Evolutionary conservation across 2,113 vertebrate genomes (phyloP), one percentile per base, ranked within the genome.

Genomic region (Probosciger aterrimus): DNA sequence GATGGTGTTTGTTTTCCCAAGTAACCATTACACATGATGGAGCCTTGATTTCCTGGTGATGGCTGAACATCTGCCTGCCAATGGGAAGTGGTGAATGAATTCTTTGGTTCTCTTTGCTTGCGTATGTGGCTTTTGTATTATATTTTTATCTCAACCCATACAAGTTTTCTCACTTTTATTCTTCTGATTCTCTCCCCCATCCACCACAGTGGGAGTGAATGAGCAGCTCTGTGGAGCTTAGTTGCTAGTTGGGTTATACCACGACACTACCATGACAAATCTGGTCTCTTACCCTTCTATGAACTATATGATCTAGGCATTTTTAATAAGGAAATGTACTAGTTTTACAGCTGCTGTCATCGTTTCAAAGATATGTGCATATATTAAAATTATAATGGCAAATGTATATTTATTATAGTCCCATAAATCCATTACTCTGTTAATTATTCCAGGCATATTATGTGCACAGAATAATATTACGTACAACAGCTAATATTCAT

Each of bases 371-470:
- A 33, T 30, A 77, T 41, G 18, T 83, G 64, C 82, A 83, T 90
- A 43, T 35, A 90, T 82, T 91, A 88, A 88, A 94, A 83, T 70
- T 63, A 70, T 50, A 64, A 81, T 68, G 52, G 68, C 28, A 83
- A 83, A 73, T 59, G n/a, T 55, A 94, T 83, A 92, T 84, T 77
- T 92, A 67, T 79, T 86, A 44, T 19, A 57, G 55, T 59, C 88
- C 53, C 41, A 88, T 49, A 90, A 93, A 95, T 86, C 84, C 47
- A 67, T 86, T 93, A 59, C 37, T 64, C 80, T 86, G 28, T 50
- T 91, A 92, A 94, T 90, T 94, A 78, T 96, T 86, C 43, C 46
- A 70, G 73, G 41, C 27, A 71, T 86, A 82, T 43, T 91, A n/a
- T 88, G 83, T 88, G 76, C 55, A 50, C 60, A 82, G 92, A 81